A percentile compares a stretch with the other conserved stretches of the same genome.
These are phyloP conservation scores for Tinea trinotella DNA, from an alignment of 2,888 invertebrate species.

Conservation along the genomic window DNA sequence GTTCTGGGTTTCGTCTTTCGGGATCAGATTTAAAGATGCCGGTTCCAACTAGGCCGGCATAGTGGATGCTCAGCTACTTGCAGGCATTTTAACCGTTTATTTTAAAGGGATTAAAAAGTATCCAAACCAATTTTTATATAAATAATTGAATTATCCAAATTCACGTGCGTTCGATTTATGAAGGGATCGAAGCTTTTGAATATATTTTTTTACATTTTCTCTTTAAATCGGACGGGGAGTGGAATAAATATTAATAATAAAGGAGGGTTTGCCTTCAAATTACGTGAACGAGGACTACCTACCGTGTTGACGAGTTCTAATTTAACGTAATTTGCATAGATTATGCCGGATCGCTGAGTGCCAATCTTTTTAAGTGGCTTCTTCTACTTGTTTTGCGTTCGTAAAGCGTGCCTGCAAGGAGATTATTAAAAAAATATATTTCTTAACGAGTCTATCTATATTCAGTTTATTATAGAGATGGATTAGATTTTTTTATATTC, in stretches of 20 bases:
- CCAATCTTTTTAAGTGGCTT: conserved; percentile 72
- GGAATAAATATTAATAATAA: conserved; percentile 72
- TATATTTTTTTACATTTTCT: conserved; percentile 24
- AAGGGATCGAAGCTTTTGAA: background rate
- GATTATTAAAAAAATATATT: conserved; percentile 44
- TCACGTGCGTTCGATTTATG: conserved; percentile 4
- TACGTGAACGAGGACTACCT: conserved; percentile 52
- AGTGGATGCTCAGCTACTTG: too few species aligned
- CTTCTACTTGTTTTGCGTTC: conserved; percentile 64
- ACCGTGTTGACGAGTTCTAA: conserved; percentile 69
- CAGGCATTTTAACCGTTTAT: too few species aligned
- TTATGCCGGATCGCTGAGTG: conserved; percentile 71
- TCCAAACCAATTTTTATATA: background rate
- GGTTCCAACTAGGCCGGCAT: too few species aligned
- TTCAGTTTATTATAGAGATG: background rate
- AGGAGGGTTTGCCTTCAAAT: conserved; percentile 67
- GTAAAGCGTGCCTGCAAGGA: conserved; percentile 53
- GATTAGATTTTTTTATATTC: too few species aligned
- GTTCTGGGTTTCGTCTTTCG: too few species aligned
- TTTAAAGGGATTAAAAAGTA: too few species aligned
- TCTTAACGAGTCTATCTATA: background rate
- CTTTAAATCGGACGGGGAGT: conserved; percentile 49
- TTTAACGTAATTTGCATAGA: conserved; percentile 72
- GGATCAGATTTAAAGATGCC: too few species aligned
- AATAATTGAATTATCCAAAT: conserved; percentile 2